These are phyloP conservation scores for Drosophila bocqueti DNA, from an alignment of 1,140 invertebrate species.

Conservation along the genomic window DNA sequence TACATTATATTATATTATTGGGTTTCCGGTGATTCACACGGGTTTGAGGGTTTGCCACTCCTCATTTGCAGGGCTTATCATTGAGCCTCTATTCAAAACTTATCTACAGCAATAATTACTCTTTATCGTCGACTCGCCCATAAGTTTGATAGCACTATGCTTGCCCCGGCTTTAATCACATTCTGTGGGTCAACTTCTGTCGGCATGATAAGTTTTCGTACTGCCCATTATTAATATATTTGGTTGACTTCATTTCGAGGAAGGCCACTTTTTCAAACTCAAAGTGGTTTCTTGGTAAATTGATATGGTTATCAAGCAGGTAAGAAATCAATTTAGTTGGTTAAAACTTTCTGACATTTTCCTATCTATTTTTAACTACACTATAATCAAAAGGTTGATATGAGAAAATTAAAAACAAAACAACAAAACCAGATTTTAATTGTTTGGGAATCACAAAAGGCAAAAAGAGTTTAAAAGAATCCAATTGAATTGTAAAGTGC, in stretches of 20 bases:
- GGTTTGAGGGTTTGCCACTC: background rate
- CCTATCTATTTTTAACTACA: background rate
- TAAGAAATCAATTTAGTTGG: background rate
- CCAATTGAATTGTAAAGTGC: background rate
- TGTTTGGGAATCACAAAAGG: background rate
- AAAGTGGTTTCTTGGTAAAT: background rate
- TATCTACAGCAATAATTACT: conserved; percentile 23
- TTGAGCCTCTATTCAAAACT: background rate
- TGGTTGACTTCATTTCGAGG: background rate
- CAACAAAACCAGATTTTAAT: background rate
- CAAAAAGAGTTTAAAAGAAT: background rate
- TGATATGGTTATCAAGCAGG: background rate
- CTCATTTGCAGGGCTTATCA: conserved; percentile 5
- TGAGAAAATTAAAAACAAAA: conserved; percentile 3
- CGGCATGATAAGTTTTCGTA: background rate
- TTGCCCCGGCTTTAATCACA: conserved; percentile 13
- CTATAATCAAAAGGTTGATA: background rate
- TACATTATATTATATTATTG: background rate
- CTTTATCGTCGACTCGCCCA: conserved; percentile 1
- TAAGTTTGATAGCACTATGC: conserved; percentile 3
- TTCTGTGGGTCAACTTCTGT: conserved; percentile 20
- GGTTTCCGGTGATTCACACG: conserved; percentile 37
- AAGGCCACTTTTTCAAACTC: background rate
- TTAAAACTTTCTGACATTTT: background rate
- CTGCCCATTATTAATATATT: conserved; percentile 15